Percentiles rank a stretch among this genome's conserved stretches.
These are phyloP conservation scores for Caenorhabditis doughertyi DNA, from an alignment of 2,888 invertebrate species.

Conservation along the genomic window DNA sequence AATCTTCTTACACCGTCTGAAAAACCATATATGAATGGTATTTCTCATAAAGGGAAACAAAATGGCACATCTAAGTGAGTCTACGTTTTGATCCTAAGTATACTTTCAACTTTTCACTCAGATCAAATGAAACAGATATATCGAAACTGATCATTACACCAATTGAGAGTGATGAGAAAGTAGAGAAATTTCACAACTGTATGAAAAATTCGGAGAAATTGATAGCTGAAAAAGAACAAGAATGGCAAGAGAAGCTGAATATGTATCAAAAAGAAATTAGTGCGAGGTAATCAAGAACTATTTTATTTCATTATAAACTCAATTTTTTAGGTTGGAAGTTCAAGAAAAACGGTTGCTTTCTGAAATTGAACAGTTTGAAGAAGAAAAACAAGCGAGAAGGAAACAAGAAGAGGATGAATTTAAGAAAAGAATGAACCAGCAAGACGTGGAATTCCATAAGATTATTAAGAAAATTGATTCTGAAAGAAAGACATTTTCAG, in stretches of 20 bases:
- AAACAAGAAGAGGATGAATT: slow-evolving; percentile 35
- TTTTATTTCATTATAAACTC: neutral
- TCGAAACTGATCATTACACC: slow-evolving; percentile 12
- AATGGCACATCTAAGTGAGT: slow-evolving; percentile 2
- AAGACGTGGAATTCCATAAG: slow-evolving; percentile 21
- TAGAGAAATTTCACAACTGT: slow-evolving; percentile 11
- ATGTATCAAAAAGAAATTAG: slow-evolving; percentile 44
- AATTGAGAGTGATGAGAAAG: slow-evolving; percentile 14
- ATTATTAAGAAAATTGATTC: slow-evolving; percentile 28
- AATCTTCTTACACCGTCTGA: neutral
- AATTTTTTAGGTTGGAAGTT: slow-evolving; percentile 32
- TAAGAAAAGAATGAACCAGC: slow-evolving; percentile 2
- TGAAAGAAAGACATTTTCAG: slow-evolving; percentile 20
- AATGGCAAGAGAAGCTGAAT: slow-evolving; percentile 19
- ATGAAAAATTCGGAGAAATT: slow-evolving; percentile 17
- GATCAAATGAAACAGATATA: neutral
- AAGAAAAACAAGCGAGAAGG: slow-evolving; percentile 16
- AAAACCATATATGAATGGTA: neutral
- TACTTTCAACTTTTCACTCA: neutral
- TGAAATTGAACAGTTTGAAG: slow-evolving; percentile 29
- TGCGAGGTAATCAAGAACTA: slow-evolving; percentile 10
- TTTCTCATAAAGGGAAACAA: neutral
- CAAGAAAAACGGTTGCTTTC: slow-evolving; percentile 24
- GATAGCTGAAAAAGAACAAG: slow-evolving; percentile 33
- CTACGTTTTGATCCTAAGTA: neutral